Conservation (phyloP, 2,888 invertebrate genomes). For the Eupithecia subumbrata region DNA sequence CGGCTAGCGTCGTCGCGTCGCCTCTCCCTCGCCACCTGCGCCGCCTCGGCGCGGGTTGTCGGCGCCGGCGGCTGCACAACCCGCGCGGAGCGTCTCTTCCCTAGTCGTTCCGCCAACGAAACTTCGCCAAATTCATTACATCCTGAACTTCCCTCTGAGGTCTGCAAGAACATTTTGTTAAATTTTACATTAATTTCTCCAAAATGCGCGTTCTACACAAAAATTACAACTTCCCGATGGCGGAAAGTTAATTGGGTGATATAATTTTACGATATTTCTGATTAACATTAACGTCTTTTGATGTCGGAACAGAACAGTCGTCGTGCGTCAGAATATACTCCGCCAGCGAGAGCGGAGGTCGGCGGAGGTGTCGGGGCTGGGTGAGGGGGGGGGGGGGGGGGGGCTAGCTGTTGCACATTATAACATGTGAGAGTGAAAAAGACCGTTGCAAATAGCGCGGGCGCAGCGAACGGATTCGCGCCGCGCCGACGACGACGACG, state of each 20-base stretch:
- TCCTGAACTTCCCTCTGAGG: constrained; percentile 11
- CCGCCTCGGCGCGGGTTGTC: too few relatives aligned
- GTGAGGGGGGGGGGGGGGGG: not conserved
- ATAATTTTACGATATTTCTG: constrained; percentile 32
- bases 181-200: constrained; percentile 19
- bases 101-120: not conserved
- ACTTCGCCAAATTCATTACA: not conserved
- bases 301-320: constrained; percentile 2
- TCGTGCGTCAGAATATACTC: not conserved
- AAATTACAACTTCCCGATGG: constrained; percentile 27
- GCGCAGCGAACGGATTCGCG: constrained; percentile 11
- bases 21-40: too few relatives aligned
- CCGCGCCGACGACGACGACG: too few relatives aligned
- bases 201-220: constrained; percentile 12
- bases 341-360: not conserved
- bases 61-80: too few relatives aligned
- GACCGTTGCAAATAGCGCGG: not conserved
- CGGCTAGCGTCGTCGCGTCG: too few relatives aligned
- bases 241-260: constrained; percentile 30
- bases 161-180: constrained; percentile 16
- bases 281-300: constrained; percentile 29
- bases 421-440: not conserved
- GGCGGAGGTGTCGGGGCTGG: too few relatives aligned
- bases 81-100: not conserved
- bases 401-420: not conserved